Base-by-base conservation (phyloP, 2,888 invertebrate species). In the Heliconius ethilla region DNA sequence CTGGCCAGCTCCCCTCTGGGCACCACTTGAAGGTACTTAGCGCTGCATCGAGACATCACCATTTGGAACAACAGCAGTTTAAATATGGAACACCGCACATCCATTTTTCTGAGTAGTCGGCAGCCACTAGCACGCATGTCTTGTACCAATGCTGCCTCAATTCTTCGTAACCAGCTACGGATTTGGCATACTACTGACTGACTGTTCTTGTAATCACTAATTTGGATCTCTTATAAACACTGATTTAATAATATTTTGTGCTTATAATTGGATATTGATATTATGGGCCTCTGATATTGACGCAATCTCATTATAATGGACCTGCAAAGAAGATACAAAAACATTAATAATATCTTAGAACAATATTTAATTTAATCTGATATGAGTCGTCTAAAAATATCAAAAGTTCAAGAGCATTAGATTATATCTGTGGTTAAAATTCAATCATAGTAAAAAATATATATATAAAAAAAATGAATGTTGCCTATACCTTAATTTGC, bases 11-110 rank as follows among this genome's bases (percentile, higher is more conserved):
- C 82, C 77, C 85, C 86, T 80, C 82, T 84, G 37, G 87, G 85
- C 78, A 85, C 84, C 84, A 89, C 86, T 84, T 90, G 88, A 78
- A 93, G 87, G 78, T 91, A 89, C 83, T 92, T 94, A 59, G 92
- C 93, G 82, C 88, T 87, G 81, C 94, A 94, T 90, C 91, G 90
- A 84, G 88, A 88, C 81, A 93, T 90, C 86, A 92, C 84, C 84
- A 90, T 88, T 91, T 92, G 92, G 83, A 94, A 93, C 80, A 94
- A 85, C 83, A 94, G 85, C 75, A 94, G 88, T 89, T 92, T 92
- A 80, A 92, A 93, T 82, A 93, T 87, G 72, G 89, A 89, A 90
- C 91, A 92, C 88, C 90, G 88, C 88, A 92, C 89, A 85, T 91
- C 90, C 93, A 93, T 92, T 84, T 90, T 93, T 87, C 86, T 88